Evolutionary conservation across 2,888 invertebrate species (phyloP), one percentile per base, ranked within the genome.

Genomic region (Xanthorhoe spadicearia): DNA sequence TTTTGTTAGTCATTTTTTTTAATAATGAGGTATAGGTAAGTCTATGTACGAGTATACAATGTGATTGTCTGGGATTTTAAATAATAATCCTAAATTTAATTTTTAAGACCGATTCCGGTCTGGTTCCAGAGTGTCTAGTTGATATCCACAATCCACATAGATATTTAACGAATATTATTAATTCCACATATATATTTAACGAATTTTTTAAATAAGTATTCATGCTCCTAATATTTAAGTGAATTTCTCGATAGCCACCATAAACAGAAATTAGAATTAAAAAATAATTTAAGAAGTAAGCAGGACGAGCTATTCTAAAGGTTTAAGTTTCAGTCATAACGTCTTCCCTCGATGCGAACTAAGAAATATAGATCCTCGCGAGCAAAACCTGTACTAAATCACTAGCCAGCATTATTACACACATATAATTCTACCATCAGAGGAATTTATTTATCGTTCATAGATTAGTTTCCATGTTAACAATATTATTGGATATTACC

Each of bases 371-470:
- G 88, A 90, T 89, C 85, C 84, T 84, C 79, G 86, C 84, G 85
- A 88, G 89, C 88, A 87, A 92, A 92, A 89, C 91, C 89, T 88
- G 88, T 88, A 91, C 85, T 90, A 92, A 92, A 90, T 92, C 91
- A 91, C 89, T 89, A 89, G 87, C 86, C 86, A 87, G 83, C 83
- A 87, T 88, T 90, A 90, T 89, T 88, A 88, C 85, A 78, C 79
- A 83, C 78, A 82, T 80, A 82, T 83, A 80, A 83, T 80, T 79
- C 75, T 71, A 76, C 74, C 70, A 82, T 82, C 78, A 79, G 77
- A 77, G 77, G 72, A 75, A 75, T 66, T 53, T 71, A 73, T 59
- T 72, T 64, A 67, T 66, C 62, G 64, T 56, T 56, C 49, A 64
- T 66, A 74, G 58, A 70, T 69, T 48, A 64, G 28, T 55, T 65